Conservation (phyloP, 2,797 vertebrate genomes). For the Phalloptychus januarius region DNA sequence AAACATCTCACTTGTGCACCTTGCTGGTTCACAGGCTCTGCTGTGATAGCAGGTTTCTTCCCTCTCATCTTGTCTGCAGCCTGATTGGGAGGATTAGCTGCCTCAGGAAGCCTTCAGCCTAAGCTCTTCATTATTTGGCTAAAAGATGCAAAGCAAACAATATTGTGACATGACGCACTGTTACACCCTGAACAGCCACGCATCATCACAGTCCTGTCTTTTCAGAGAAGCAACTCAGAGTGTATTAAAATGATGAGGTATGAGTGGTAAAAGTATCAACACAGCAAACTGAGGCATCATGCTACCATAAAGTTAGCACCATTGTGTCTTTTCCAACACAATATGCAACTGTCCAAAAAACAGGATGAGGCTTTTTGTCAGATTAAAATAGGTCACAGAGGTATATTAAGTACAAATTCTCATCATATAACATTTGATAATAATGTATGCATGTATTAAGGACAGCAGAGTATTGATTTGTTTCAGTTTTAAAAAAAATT, state of each 20-base stretch:
- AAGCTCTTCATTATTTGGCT: slow-evolving; percentile 71
- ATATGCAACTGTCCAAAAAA: too few species aligned
- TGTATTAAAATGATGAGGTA: slow-evolving; percentile 6
- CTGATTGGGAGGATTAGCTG: slow-evolving; percentile 68
- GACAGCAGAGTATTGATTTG: too few species aligned
- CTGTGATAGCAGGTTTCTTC: slow-evolving; percentile 34
- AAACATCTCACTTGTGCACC: slow-evolving; percentile 51
- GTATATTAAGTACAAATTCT: background rate
- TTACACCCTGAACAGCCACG: slow-evolving; percentile 41
- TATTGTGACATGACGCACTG: slow-evolving; percentile 41
- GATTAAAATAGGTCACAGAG: too few species aligned
- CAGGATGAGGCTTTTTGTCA: too few species aligned
- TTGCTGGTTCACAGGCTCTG: slow-evolving; percentile 16
- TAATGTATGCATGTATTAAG: background rate
- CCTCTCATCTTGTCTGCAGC: slow-evolving; percentile 47
- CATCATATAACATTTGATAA: background rate
- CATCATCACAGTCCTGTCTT: slow-evolving; percentile 43
- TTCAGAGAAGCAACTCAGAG: slow-evolving; percentile 28
- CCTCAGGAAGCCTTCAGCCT: slow-evolving; percentile 60
- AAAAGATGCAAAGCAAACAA: slow-evolving; percentile 56
- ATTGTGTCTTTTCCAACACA: too few species aligned
- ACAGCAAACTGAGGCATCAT: slow-evolving; percentile 11
- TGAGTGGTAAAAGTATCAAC: slow-evolving; percentile 11
- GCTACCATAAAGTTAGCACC: background rate
- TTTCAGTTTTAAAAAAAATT: background rate